phyloP scores from a whole-genome alignment of 2,797 vertebrate species.

The Eidolon dupreanum region DNA sequence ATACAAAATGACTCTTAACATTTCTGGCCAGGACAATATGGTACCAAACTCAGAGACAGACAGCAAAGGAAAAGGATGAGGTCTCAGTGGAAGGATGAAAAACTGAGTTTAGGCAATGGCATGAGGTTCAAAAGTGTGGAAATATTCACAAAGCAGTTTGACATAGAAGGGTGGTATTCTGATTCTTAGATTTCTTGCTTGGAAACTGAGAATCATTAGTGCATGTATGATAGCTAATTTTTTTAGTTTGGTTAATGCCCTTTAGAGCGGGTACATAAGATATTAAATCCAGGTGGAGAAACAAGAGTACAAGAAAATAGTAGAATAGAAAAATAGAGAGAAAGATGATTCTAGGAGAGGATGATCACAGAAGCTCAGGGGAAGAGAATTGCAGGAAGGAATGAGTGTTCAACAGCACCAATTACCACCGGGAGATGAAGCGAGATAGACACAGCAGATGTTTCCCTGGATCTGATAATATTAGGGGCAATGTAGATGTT shows the following conservation, averaged over 20 bases:
- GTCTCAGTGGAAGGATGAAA: neutral
- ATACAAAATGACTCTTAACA: neutral
- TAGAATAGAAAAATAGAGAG: neutral
- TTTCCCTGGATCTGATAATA: neutral
- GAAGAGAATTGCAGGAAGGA: neutral
- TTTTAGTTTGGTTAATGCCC: neutral
- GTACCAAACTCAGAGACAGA: neutral
- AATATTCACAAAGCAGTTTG: neutral
- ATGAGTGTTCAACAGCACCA: neutral
- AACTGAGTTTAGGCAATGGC: neutral
- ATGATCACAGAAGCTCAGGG: neutral
- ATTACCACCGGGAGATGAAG: neutral
- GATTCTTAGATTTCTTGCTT: neutral
- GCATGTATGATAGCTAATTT: neutral
- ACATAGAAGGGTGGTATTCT: neutral
- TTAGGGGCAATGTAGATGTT: neutral
- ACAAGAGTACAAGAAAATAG: neutral
- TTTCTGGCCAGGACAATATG: neutral
- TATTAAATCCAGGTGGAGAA: neutral
- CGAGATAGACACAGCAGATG: neutral
- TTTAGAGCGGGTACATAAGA: neutral
- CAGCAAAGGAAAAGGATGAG: neutral
- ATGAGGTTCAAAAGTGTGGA: neutral
- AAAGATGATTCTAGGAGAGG: neutral
- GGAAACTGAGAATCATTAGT: neutral